A percentile compares a stretch with the other conserved stretches of the same genome.
These are phyloP conservation scores for Phortica okadai DNA, from an alignment of 2,888 invertebrate species.

Conservation along the genomic window DNA sequence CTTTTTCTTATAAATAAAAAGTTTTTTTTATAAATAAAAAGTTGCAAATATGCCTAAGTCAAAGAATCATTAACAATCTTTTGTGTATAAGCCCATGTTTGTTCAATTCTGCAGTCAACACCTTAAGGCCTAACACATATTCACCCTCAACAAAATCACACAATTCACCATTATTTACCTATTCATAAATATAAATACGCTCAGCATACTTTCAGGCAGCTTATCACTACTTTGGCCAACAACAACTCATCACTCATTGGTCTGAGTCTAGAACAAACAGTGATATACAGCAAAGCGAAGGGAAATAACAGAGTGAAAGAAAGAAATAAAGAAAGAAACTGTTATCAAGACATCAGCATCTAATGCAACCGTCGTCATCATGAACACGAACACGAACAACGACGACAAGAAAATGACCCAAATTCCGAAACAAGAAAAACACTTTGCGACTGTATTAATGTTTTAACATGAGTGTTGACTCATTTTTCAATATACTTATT, in stretches of 20 bases:
- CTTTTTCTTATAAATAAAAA: too few relatives aligned
- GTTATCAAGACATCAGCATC: conserved; percentile 28
- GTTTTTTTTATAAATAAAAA: too few relatives aligned
- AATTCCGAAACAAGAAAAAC: conserved; percentile 10
- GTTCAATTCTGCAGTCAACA: too few relatives aligned
- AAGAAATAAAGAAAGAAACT: conserved; percentile 6
- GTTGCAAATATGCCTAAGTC: too few relatives aligned
- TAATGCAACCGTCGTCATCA: conserved; percentile 13
- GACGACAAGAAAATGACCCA: conserved; percentile 9
- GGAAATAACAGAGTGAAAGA: background rate
- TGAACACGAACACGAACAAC: background rate
- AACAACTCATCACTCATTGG: conserved; percentile 29
- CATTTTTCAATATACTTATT: conserved; percentile 30
- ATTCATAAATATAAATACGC: background rate
- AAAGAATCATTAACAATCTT: too few relatives aligned
- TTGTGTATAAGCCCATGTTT: too few relatives aligned
- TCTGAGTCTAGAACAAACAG: conserved; percentile 8
- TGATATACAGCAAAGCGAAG: background rate
- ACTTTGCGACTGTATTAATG: conserved; percentile 25
- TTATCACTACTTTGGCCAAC: conserved; percentile 25
- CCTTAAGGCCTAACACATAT: too few relatives aligned
- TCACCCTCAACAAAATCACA: background rate
- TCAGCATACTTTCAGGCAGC: conserved; percentile 19
- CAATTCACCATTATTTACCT: background rate
- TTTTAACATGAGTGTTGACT: conserved; percentile 32